Evolutionary conservation across 1,140 invertebrate species (phyloP).

Genomic region (Megalopta genalis): DNA sequence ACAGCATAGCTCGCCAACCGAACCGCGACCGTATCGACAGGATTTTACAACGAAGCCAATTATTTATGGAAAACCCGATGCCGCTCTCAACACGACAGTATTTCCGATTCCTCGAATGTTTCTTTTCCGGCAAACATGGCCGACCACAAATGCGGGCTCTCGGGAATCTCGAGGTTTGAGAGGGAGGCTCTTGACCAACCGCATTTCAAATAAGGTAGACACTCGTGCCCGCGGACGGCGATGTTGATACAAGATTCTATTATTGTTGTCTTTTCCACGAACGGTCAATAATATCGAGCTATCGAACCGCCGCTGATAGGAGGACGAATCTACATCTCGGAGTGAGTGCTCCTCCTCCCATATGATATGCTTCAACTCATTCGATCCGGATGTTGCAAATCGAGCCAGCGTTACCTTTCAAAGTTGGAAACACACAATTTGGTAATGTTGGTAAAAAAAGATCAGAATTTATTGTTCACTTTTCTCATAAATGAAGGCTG

Average conservation of each 20-base stretch:
- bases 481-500: too few species aligned
- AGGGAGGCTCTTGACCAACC: not conserved
- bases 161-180: not conserved
- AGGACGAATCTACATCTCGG: not conserved
- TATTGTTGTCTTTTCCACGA: conserved; percentile 10
- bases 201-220: not conserved
- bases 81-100: not conserved
- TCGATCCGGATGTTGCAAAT: not conserved
- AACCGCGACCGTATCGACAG: not conserved
- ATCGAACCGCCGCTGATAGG: not conserved
- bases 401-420: conserved; percentile 12
- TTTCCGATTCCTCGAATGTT: not conserved
- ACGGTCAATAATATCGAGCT: conserved; percentile 27
- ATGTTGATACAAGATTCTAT: conserved; percentile 19
- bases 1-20: too few species aligned
- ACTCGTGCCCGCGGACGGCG: not conserved
- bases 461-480: too few species aligned
- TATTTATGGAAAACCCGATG: not conserved
- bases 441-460: too few species aligned
- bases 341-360: not conserved
- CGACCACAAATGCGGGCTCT: not conserved
- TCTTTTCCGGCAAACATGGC: not conserved
- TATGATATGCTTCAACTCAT: not conserved
- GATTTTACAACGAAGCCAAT: not conserved
- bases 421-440: too few species aligned